phyloP scores from a whole-genome alignment of 1,140 invertebrate genomes.

The Eufriesea mexicana region DNA sequence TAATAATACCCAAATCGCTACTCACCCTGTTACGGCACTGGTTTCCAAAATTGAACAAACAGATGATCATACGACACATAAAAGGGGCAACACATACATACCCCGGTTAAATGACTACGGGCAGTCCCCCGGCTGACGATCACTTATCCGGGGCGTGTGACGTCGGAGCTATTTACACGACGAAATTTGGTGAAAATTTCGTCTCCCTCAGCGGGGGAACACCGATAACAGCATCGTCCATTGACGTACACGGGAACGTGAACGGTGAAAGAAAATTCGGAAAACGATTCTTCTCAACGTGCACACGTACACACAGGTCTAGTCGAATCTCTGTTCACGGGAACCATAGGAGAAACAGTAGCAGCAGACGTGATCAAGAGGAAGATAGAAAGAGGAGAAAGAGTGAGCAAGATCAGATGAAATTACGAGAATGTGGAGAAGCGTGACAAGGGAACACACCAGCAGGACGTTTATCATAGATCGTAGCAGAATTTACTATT shows the following conservation, averaged over 20 bases:
- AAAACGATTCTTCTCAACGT: too few relatives aligned
- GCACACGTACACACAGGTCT: background rate
- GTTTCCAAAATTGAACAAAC: too few relatives aligned
- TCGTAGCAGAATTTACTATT: slow-evolving; percentile 62
- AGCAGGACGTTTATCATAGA: slow-evolving; percentile 69
- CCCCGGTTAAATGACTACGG: background rate
- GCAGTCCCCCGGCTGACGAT: background rate
- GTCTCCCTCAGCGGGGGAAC: too few relatives aligned
- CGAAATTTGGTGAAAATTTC: too few relatives aligned
- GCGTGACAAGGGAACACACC: slow-evolving; percentile 71
- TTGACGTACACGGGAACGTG: too few relatives aligned
- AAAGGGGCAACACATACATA: background rate
- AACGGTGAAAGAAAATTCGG: too few relatives aligned
- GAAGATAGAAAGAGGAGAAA: slow-evolving; percentile 41
- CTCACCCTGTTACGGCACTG: too few relatives aligned
- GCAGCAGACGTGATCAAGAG: slow-evolving; percentile 56
- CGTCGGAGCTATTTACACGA: background rate
- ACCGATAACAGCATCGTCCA: too few relatives aligned
- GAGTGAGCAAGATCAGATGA: slow-evolving; percentile 49
- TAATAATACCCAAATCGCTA: too few relatives aligned
- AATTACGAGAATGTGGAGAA: slow-evolving; percentile 66
- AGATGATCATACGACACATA: too few relatives aligned
- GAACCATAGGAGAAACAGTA: slow-evolving; percentile 5
- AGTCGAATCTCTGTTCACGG: slow-evolving; percentile 42
- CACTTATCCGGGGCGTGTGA: background rate